Evolutionary conservation across 2,888 invertebrate species (phyloP).

Genomic region (Anagyrus pseudococci): DNA sequence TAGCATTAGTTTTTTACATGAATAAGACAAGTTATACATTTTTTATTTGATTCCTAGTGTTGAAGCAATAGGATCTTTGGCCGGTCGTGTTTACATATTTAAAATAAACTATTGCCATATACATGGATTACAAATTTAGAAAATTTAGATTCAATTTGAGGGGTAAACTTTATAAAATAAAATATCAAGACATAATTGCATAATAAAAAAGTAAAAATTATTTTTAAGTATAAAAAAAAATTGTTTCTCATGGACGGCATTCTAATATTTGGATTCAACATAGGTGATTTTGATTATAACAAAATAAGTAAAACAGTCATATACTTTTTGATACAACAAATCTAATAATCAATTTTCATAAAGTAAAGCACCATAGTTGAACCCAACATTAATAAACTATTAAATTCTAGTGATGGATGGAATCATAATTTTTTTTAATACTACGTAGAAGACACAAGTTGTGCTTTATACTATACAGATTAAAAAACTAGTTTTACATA

Average conservation of each 20-base stretch:
- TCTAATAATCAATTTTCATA: slow-evolving; percentile 16
- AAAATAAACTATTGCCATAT: slow-evolving; percentile 11
- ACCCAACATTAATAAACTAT: slow-evolving; percentile 21
- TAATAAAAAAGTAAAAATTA: slow-evolving; percentile 30
- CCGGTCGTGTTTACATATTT: slow-evolving; percentile 14
- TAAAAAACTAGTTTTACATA: too few relatives aligned
- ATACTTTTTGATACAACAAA: slow-evolving; percentile 20
- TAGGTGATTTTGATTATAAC: slow-evolving; percentile 13
- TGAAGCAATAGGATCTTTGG: slow-evolving; percentile 33
- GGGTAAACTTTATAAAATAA: slow-evolving; percentile 1
- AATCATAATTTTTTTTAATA: too few relatives aligned
- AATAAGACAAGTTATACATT: slow-evolving; percentile 24
- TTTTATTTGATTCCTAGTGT: slow-evolving; percentile 23
- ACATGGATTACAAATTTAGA: slow-evolving; percentile 1
- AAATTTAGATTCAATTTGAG: not conserved
- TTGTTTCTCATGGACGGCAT: slow-evolving; percentile 45
- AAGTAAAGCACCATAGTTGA: slow-evolving; percentile 19
- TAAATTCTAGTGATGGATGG: slow-evolving; percentile 20
- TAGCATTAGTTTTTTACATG: slow-evolving; percentile 30
- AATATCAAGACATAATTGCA: slow-evolving; percentile 10
- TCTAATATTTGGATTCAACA: slow-evolving; percentile 27
- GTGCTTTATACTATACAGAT: too few relatives aligned
- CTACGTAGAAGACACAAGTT: too few relatives aligned
- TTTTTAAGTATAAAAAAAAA: slow-evolving; percentile 30
- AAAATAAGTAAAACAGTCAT: slow-evolving; percentile 2